Evolutionary conservation across 2,888 invertebrate genomes (phyloP).

Genomic region (Pammene fasciana): DNA sequence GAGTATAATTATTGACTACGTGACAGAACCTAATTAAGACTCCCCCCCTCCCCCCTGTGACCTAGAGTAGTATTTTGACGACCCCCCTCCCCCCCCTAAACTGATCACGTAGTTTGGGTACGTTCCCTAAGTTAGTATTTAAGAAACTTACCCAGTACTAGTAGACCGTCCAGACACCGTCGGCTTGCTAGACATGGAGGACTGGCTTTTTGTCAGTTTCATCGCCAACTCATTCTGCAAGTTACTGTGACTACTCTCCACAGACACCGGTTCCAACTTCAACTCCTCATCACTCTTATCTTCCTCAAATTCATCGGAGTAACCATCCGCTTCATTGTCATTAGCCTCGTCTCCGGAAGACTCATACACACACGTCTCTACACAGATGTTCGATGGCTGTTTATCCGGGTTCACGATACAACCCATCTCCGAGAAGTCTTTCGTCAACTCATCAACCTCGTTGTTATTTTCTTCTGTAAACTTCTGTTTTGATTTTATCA

Average conservation of each 20-base stretch:
- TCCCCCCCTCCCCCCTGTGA: no score
- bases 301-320: conserved; percentile 79
- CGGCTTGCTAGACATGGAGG: conserved; percentile 60
- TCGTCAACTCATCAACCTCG: conserved; percentile 74
- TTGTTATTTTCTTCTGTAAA: conserved; percentile 79
- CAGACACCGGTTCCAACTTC: conserved; percentile 52
- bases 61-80: no score
- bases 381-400: conserved; percentile 72
- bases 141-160: conserved; percentile 64
- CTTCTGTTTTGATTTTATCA: conserved; percentile 64
- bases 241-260: conserved; percentile 49
- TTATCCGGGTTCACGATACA: conserved; percentile 75
- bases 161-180: conserved; percentile 69
- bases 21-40: no score
- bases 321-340: conserved; percentile 58
- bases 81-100: no score
- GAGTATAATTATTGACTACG: no score
- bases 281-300: conserved; percentile 65
- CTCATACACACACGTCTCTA: conserved; percentile 69
- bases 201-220: conserved; percentile 68
- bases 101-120: no score
- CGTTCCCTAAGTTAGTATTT: no score
- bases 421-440: conserved; percentile 76
- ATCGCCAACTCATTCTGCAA: conserved; percentile 51
- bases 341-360: conserved; percentile 59